Base-by-base conservation (phyloP, 2,113 vertebrate species). In the Bothrops jararaca region DNA sequence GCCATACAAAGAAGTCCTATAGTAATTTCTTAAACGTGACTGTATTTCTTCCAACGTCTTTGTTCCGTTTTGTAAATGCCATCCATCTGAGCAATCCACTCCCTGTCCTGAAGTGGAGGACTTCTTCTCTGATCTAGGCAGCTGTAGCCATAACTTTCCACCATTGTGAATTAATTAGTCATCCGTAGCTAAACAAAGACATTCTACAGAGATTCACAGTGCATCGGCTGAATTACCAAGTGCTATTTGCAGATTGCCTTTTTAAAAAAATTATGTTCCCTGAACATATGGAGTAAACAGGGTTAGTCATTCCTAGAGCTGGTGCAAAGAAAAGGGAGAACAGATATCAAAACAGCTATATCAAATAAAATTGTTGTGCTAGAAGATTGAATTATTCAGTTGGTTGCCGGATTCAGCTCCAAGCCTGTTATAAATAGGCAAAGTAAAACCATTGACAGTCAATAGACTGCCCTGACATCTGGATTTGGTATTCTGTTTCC, bases 351-450 rank as follows among this genome's bases (percentile, higher is more conserved):
- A 95, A 94, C 95, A 96, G 94, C 95, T 93, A 90, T 88, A 95
- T 91, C 94, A 95, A 95, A 95, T 94, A 96, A 95, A 91, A 88
- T 92, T 95, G 93, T 86, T 85, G 86, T 89, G 93, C 89, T 94
- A 91, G 50, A 89, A 92, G n/a, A 26, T 92, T 96, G 94, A 97
- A 97, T 97, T 96, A 96, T 96, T 96, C 96, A 95, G 91, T 93
- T 95, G 94, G 95, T 96, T 96, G 90, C 88, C 93, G 91, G 90
- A 96, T 34, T 96, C 94, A 93, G 93, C 94, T 96, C 94, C 93
- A 96, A 90, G 60, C 91, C 80, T 56, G 1, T 0, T 92, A 89
- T 94, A 94, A 96, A 91, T 92, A 95, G 93, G 80, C 11, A 95
- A 87, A 92, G 90, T 93, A 95, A 96, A 96, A 94, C 95, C 60